Evolutionary conservation across 2,113 vertebrate genomes (phyloP), one percentile per base, ranked within the genome.

Genomic region (Mastomys natalensis): DNA sequence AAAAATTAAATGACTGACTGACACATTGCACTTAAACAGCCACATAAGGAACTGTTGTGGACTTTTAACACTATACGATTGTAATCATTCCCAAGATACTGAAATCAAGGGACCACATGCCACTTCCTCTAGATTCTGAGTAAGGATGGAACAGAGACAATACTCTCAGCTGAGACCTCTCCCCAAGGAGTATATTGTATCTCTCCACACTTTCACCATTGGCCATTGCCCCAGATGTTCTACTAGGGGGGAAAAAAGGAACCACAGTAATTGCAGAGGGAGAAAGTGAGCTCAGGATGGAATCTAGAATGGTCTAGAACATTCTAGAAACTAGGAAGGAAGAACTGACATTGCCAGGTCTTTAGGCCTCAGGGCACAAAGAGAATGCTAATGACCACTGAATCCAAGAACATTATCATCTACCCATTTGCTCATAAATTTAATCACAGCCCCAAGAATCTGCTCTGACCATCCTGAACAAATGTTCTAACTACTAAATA

Each of bases 11-110:
- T 40, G 34, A 89, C 22, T 15, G 5, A 15, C 19, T 29, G 19
- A 51, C 51, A 70, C 19, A 9, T 0, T 37, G 34, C 26, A 10
- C 31, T 37, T 55, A 24, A 62, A 81, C 26, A 43, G 11, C 24
- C n/a, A 77, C 11, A 0, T 0, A 16, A 29, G 29, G 5, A 85
- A 37, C 1, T 9, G n/a, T 19, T 22, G n/a, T 37, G 5, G 22
- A 66, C 48, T n/a, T 4, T 29, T 45, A 72, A n/a, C 9, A 48
- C 12, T 16, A 31, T 70, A 22, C 2, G 11, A 19, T 0, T 17
- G 5, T 55, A 53, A n/a, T 62, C 37, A 90, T 7, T 62, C 29
- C 34, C 1, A 11, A 93, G n/a, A 53, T 43, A n/a, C 22, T 58
- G n/a, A 7, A 77, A 72, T 19, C 40, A 15, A 48, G 70, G 53